Base-by-base conservation (phyloP, 2,113 vertebrate species). In the Tachuris rubrigastra region DNA sequence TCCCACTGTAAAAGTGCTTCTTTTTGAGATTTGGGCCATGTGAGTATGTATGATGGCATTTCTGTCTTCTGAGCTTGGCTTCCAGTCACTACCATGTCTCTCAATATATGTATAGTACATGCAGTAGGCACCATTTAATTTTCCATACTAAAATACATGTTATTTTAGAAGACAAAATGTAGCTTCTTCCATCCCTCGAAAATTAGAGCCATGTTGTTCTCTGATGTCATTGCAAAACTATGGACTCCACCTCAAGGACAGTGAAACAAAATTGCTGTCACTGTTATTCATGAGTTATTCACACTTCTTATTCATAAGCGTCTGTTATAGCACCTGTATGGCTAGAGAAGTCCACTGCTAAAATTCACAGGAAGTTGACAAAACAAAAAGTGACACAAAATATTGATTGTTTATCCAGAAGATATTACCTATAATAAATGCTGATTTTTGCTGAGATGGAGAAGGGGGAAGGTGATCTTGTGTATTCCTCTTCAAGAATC, bases 101-200 rank as follows among this genome's bases (percentile, higher is more conserved):
- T 86, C 75, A 86, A 60, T 73, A 92, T 97, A 96, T 97, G 96
- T 94, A 95, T 97, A 97, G 93, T 90, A 21, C 88, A 86, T 87
- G 76, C 72, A 96, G 47, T 89, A 96, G 93, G 85, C 88, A 96
- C 72, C 93, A 93, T 96, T 96, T 96, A 96, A 94, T 58, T 91
- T 96, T 90, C 93, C 94, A 35, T 90, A 79, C 79, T 92, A 95
- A 97, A 96, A 93, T 86, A 91, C 85, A 95, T 96, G 94, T 92
- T 95, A 95, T 96, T 92, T 95, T 95, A 96, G 95, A 96, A 91
- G 81, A 50, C 65, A 84, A 68, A 89, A 72, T 85, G 85, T 86
- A 93, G 87, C 59, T 94, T 87, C 80, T 82, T 91, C 80, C 75
- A 84, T 90, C 65, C 58, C 71, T 95, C 2, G n/a, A 62, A 95